Percentiles rank a stretch among this genome's conserved stretches.
phyloP scores from a whole-genome alignment of 2,797 vertebrate genomes.

The Helostoma temminkii region DNA sequence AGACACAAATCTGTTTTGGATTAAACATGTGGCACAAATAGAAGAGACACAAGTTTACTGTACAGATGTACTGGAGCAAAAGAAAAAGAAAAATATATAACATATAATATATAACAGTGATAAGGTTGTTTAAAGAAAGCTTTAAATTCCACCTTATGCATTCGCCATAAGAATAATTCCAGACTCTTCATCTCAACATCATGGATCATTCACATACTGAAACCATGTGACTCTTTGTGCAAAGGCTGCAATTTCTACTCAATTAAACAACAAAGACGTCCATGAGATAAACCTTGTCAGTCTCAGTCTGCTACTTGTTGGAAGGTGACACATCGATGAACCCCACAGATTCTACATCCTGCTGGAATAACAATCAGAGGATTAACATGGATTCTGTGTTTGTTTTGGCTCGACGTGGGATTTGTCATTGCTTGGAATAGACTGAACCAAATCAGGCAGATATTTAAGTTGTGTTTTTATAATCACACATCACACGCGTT shows the following conservation, averaged over 20 bases:
- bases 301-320: constrained; percentile 22
- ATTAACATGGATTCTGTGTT: constrained; percentile 53
- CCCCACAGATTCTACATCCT: constrained; percentile 23
- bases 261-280: constrained; percentile 31
- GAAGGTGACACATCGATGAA: constrained; percentile 18
- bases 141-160: background rate
- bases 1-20: constrained; percentile 1
- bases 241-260: constrained; percentile 27
- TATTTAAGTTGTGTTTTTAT: background rate
- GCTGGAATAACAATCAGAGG: constrained; percentile 46
- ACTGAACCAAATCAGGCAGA: constrained; percentile 1
- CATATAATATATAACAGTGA: background rate
- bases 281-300: constrained; percentile 27
- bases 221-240: constrained; percentile 4
- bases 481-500: background rate
- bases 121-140: background rate
- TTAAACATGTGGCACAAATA: constrained; percentile 8
- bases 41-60: background rate
- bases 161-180: background rate
- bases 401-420: constrained; percentile 37
- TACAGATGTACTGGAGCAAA: background rate
- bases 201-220: constrained; percentile 18
- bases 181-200: background rate
- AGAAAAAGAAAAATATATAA: background rate
- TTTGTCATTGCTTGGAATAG: constrained; percentile 18